Percentiles rank a stretch among this genome's conserved stretches.
These are phyloP conservation scores for Drosophila oshimai DNA, from an alignment of 1,140 invertebrate genomes.

Conservation along the genomic window DNA sequence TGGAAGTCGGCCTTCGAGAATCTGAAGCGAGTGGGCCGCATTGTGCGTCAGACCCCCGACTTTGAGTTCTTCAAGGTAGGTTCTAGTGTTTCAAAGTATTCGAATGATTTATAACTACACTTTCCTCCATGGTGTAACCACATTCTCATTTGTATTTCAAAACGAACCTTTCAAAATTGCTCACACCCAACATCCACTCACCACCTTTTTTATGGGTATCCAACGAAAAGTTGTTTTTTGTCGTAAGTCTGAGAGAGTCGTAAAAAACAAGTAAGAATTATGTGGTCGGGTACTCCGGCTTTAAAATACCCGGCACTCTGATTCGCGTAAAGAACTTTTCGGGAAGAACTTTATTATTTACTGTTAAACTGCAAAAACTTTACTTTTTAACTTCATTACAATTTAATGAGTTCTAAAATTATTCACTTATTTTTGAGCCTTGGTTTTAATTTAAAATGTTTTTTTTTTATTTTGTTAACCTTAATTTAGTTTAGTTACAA, in stretches of 20 bases:
- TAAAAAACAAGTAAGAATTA: neutral
- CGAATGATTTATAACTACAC: neutral
- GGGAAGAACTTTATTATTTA: no score
- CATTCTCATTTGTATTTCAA: conserved; percentile 61
- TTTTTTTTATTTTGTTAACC: no score
- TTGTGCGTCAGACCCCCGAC: conserved; percentile 83
- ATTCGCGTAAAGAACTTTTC: no score
- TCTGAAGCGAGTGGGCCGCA: conserved; percentile 84
- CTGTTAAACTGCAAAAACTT: no score
- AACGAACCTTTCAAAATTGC: conserved; percentile 41
- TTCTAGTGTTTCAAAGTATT: neutral
- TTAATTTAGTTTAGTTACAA: no score
- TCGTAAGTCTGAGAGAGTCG: conserved; percentile 51
- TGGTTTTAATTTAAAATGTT: no score
- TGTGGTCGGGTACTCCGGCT: neutral
- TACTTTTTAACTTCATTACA: no score
- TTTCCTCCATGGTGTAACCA: conserved; percentile 12
- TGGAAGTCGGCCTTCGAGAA: conserved; percentile 87
- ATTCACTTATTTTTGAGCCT: no score
- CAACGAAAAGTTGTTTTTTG: conserved; percentile 61
- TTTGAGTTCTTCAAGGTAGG: conserved; percentile 85
- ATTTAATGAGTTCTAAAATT: no score
- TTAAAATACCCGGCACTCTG: neutral
- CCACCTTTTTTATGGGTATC: neutral
- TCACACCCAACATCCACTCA: conserved; percentile 18